Evolutionary conservation across 2,113 vertebrate species (phyloP).

Genomic region (Tachysurus fulvidraco): DNA sequence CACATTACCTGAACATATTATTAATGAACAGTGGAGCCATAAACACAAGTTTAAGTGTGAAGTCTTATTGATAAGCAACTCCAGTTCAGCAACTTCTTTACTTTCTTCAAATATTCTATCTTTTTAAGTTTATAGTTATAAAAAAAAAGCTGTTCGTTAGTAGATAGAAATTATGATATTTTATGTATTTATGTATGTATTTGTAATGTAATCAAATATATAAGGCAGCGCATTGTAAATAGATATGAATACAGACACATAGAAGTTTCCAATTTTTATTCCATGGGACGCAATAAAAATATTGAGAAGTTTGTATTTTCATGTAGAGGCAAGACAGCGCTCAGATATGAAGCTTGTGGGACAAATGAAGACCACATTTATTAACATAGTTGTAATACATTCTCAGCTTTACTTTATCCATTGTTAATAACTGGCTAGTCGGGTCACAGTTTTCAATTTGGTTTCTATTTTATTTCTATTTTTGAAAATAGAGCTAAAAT

Average conservation of each 20-base stretch:
- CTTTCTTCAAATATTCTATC: background rate
- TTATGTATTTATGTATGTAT: background rate
- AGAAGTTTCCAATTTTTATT: background rate
- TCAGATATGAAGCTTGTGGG: background rate
- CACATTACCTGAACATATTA: background rate
- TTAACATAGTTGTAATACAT: background rate
- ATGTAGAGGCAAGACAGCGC: background rate
- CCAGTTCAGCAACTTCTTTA: background rate
- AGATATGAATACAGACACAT: background rate
- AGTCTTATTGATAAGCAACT: slow-evolving; percentile 41
- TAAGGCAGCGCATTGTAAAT: background rate
- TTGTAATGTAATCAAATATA: background rate
- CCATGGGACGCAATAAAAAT: background rate
- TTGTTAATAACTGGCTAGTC: background rate
- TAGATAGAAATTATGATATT: background rate
- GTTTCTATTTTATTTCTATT: background rate
- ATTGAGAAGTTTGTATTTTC: background rate
- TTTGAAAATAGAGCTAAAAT: background rate
- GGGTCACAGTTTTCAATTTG: background rate
- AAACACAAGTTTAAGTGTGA: background rate
- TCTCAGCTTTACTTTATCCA: background rate
- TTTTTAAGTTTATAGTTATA: background rate
- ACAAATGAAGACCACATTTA: background rate
- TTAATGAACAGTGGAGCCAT: background rate
- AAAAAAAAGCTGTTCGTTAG: background rate